phyloP scores from a whole-genome alignment of 2,113 vertebrate species.

The Cisticola juncidis region DNA sequence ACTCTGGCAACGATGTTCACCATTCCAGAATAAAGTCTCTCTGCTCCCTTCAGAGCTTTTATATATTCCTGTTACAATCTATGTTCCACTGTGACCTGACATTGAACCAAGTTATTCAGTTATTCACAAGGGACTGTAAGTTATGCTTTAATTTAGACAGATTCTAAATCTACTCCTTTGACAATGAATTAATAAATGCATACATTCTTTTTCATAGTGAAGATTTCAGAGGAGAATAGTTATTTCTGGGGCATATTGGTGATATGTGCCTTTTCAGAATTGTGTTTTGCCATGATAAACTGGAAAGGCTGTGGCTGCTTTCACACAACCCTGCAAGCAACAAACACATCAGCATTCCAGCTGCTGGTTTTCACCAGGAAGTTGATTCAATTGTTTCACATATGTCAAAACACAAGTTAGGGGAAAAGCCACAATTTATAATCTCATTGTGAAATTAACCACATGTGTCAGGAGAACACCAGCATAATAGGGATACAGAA shows the following conservation, averaged over 20 bases:
- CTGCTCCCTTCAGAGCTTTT: slow-evolving; percentile 68
- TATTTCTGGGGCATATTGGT: slow-evolving; percentile 26
- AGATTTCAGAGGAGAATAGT: slow-evolving; percentile 19
- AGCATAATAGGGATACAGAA: neutral
- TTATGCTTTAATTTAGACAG: slow-evolving; percentile 59
- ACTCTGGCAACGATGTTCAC: slow-evolving; percentile 77
- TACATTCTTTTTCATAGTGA: neutral
- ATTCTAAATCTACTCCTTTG: slow-evolving; percentile 25
- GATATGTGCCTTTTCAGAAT: neutral
- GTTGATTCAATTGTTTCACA: slow-evolving; percentile 14
- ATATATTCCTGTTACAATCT: slow-evolving; percentile 73
- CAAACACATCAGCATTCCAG: neutral
- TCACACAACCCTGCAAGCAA: neutral
- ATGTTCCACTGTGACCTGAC: slow-evolving; percentile 75
- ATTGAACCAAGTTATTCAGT: slow-evolving; percentile 72
- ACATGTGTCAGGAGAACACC: slow-evolving; percentile 39
- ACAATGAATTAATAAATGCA: slow-evolving; percentile 4
- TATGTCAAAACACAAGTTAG: neutral
- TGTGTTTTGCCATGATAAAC: neutral
- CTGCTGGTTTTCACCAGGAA: slow-evolving; percentile 6
- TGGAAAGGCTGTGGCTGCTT: neutral
- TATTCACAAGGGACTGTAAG: slow-evolving; percentile 66
- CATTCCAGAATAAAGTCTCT: slow-evolving; percentile 75
- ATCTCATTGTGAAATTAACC: slow-evolving; percentile 19
- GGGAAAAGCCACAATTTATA: slow-evolving; percentile 1